These are phyloP conservation scores for Adoxophyes honmai DNA, from an alignment of 1,140 invertebrate species.

Conservation along the genomic window DNA sequence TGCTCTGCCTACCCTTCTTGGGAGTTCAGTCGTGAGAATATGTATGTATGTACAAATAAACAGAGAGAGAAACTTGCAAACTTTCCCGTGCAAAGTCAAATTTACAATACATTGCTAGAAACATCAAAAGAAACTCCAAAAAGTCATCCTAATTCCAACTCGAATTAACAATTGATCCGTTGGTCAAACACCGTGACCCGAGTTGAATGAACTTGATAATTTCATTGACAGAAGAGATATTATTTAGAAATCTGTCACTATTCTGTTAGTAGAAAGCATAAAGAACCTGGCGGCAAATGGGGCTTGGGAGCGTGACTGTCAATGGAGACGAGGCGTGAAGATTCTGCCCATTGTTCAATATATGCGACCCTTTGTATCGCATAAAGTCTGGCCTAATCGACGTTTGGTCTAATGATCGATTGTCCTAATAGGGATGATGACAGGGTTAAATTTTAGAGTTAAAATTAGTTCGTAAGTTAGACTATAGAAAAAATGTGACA, in stretches of 20 bases:
- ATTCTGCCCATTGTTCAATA: neutral
- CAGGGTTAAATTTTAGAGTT: too few relatives aligned
- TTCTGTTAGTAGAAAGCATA: slow-evolving; percentile 55
- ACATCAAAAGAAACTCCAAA: neutral
- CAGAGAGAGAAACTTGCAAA: too few relatives aligned
- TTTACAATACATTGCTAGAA: neutral
- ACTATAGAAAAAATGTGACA: too few relatives aligned
- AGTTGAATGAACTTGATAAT: slow-evolving; percentile 9
- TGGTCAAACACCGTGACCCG: neutral
- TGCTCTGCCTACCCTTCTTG: too few relatives aligned
- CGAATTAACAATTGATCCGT: slow-evolving; percentile 4
- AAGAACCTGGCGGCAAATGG: slow-evolving; percentile 51
- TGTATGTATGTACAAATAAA: too few relatives aligned
- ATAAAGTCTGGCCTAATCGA: too few relatives aligned
- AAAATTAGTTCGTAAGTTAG: too few relatives aligned
- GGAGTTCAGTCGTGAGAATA: too few relatives aligned
- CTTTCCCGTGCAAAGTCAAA: too few relatives aligned
- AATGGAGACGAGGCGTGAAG: neutral
- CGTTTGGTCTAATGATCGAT: too few relatives aligned
- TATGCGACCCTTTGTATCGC: too few relatives aligned
- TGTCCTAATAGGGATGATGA: too few relatives aligned
- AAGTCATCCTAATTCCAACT: neutral
- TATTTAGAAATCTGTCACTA: slow-evolving; percentile 38
- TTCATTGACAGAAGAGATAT: slow-evolving; percentile 29
- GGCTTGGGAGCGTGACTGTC: neutral